Evolutionary conservation across 2,888 invertebrate species (phyloP).

Genomic region (Diabrotica balteata): DNA sequence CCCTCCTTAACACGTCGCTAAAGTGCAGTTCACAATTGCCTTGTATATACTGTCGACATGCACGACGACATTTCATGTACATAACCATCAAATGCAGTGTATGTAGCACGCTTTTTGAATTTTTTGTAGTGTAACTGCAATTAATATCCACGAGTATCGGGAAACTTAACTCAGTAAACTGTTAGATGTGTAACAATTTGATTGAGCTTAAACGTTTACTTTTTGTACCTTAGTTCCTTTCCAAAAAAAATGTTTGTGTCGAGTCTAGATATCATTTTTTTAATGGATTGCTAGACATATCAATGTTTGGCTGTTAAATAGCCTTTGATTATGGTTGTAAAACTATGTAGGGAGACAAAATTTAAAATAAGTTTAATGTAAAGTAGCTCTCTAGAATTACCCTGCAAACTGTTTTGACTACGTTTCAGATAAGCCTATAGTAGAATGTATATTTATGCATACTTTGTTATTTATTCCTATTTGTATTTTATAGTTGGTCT

Average conservation of each 20-base stretch:
- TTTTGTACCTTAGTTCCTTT: too few species aligned
- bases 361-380: constrained; percentile 38
- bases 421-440: constrained; percentile 45
- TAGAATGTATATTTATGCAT: constrained; percentile 53
- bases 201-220: too few species aligned
- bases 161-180: too few species aligned
- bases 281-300: constrained; percentile 48
- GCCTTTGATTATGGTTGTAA: constrained; percentile 40
- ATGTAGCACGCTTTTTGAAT: too few species aligned
- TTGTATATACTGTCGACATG: too few species aligned
- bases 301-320: constrained; percentile 47
- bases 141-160: too few species aligned
- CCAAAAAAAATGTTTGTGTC: constrained; percentile 30
- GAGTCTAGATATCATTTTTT: constrained; percentile 43
- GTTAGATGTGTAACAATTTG: too few species aligned
- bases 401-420: constrained; percentile 34
- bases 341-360: constrained; percentile 34
- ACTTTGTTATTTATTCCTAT: constrained; percentile 58
- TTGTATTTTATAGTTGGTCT: constrained; percentile 59
- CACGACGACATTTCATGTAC: too few species aligned
- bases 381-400: constrained; percentile 53
- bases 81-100: too few species aligned
- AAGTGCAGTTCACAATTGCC: too few species aligned
- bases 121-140: too few species aligned
- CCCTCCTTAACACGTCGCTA: too few species aligned